These are phyloP conservation scores for Hystrix brachyura DNA, from an alignment of 2,113 vertebrate species.

Conservation along the genomic window DNA sequence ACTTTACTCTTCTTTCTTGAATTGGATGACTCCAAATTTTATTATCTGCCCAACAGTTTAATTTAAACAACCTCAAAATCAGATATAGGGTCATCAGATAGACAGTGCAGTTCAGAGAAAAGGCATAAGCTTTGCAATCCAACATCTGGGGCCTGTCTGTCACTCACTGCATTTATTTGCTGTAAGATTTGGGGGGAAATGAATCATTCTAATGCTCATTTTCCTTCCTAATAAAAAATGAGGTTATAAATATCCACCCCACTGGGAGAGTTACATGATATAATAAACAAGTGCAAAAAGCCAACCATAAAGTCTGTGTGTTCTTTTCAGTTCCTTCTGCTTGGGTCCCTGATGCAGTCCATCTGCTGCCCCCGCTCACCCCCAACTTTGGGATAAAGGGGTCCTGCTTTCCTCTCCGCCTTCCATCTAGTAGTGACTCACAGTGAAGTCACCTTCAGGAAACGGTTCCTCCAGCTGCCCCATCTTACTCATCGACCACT, in stretches of 20 bases:
- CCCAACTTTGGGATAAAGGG: neutral
- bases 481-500: neutral
- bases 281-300: neutral
- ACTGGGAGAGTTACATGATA: neutral
- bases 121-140: neutral
- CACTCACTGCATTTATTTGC: neutral
- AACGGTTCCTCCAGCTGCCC: neutral
- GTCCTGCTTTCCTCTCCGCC: neutral
- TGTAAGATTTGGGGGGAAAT: neutral
- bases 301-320: no score
- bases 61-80: neutral
- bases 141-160: neutral
- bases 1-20: neutral
- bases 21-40: neutral
- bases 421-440: neutral
- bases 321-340: neutral
- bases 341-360: neutral
- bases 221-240: slow-evolving; percentile 13
- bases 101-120: neutral
- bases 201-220: neutral
- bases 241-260: neutral
- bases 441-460: neutral
- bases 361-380: neutral
- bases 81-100: neutral
- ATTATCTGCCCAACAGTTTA: neutral